Evolutionary conservation across 1,140 invertebrate genomes (phyloP).

Genomic region (Parapsyche elsis): DNA sequence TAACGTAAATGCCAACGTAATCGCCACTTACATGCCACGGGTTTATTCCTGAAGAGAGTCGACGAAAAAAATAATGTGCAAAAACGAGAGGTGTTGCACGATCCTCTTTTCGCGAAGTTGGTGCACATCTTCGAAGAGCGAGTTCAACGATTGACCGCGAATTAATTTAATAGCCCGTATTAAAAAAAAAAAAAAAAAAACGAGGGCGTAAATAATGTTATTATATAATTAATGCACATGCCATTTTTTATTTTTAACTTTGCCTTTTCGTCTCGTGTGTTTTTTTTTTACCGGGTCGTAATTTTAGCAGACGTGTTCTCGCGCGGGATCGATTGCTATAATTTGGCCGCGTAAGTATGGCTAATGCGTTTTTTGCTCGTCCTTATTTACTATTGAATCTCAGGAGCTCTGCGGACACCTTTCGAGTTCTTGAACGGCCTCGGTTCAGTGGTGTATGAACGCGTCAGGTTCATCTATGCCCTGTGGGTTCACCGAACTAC

Average conservation of each 20-base stretch:
- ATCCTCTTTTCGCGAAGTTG: too few relatives aligned
- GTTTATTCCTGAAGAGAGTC: too few relatives aligned
- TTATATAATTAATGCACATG: not conserved
- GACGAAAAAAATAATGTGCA: too few relatives aligned
- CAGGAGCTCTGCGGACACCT: not conserved
- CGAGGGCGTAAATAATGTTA: not conserved
- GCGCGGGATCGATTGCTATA: constrained; percentile 26
- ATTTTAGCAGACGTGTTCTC: constrained; percentile 14
- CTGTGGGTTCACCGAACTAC: constrained; percentile 13
- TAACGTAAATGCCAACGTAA: too few relatives aligned
- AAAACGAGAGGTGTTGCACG: too few relatives aligned
- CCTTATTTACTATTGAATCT: not conserved
- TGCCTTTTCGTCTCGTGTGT: not conserved
- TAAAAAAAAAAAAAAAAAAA: constrained; percentile 16
- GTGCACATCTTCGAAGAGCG: too few relatives aligned
- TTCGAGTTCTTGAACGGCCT: not conserved
- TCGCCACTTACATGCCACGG: too few relatives aligned
- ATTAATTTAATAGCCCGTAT: constrained; percentile 14
- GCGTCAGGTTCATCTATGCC: not conserved
- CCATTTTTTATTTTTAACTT: not conserved
- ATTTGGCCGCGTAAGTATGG: constrained; percentile 8
- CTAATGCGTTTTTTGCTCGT: constrained; percentile 28
- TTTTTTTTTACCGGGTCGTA: not conserved
- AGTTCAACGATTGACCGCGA: too few relatives aligned
- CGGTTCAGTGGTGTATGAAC: not conserved